Conservation (phyloP, 1,140 invertebrate species). For the Episyrphus balteatus region DNA sequence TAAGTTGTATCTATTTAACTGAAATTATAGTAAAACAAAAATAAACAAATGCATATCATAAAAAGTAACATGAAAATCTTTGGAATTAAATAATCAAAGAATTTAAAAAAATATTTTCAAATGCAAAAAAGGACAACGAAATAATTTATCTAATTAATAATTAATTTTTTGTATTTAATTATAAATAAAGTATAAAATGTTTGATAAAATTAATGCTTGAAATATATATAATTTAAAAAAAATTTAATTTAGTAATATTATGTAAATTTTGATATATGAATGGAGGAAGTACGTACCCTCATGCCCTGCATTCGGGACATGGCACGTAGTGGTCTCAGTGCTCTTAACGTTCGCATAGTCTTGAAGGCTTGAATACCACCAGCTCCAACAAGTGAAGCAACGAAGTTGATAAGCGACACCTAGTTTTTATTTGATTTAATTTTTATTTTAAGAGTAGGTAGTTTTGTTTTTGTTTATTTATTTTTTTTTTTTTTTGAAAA, state of each 20-base stretch:
- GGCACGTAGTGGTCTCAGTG: conserved; percentile 85
- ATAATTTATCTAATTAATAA: too few relatives aligned
- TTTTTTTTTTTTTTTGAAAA: conserved; percentile 3
- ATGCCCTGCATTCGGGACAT: conserved; percentile 97
- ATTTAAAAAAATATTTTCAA: too few relatives aligned
- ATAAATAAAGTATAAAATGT: too few relatives aligned
- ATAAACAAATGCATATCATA: too few relatives aligned
- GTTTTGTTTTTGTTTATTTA: conserved; percentile 3
- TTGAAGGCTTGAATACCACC: conserved; percentile 96
- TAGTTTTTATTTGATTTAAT: conserved; percentile 39
- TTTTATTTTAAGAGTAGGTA: conserved; percentile 1
- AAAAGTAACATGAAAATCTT: too few relatives aligned
- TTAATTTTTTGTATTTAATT: too few relatives aligned
- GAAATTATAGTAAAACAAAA: too few relatives aligned
- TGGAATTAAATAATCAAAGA: too few relatives aligned
- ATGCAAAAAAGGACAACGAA: too few relatives aligned
- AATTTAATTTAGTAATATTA: conserved; percentile 12
- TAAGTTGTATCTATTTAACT: too few relatives aligned
- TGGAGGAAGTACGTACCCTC: conserved; percentile 70
- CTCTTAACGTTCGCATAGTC: conserved; percentile 92
- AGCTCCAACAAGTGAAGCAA: conserved; percentile 83
- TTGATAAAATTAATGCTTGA: too few relatives aligned
- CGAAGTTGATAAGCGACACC: conserved; percentile 95
- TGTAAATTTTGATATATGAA: conserved; percentile 12
- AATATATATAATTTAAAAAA: neutral